phyloP scores from a whole-genome alignment of 1,140 invertebrate species.

The Piezodorus guildinii region DNA sequence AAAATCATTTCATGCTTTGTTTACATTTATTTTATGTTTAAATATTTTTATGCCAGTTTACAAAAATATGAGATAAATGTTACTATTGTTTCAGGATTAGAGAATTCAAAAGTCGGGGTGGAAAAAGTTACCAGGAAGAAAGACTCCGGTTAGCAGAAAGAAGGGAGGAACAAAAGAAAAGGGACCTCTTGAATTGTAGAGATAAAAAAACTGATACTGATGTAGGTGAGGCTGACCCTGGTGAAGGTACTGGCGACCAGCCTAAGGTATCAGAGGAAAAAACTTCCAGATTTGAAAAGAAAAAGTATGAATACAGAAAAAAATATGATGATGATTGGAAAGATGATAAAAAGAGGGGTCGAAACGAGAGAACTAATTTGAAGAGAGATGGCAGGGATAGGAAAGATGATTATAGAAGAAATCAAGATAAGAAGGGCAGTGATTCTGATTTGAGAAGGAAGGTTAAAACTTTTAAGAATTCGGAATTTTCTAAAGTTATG shows the following conservation, averaged over 20 bases:
- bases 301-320: conserved; percentile 15
- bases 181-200: conserved; percentile 9
- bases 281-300: conserved; percentile 12
- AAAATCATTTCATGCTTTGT: not conserved
- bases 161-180: conserved; percentile 26
- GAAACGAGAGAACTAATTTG: conserved; percentile 1
- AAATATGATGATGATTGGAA: conserved; percentile 15
- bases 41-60: not conserved
- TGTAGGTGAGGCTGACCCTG: conserved; percentile 7
- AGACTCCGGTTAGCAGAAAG: conserved; percentile 23
- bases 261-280: not conserved
- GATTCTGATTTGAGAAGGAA: conserved; percentile 2
- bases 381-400: conserved; percentile 18
- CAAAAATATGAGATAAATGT: not conserved
- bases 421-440: conserved; percentile 2
- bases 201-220: conserved; percentile 17
- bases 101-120: conserved; percentile 26
- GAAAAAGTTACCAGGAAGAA: conserved; percentile 29
- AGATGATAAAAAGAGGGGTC: conserved; percentile 11
- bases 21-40: not conserved
- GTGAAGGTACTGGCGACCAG: not conserved
- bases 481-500: not conserved
- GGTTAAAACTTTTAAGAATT: conserved; percentile 1
- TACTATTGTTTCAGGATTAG: conserved; percentile 21
- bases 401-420: conserved; percentile 19